A percentile compares a stretch with the other conserved stretches of the same genome.
Conservation (phyloP, 2,797 vertebrate species). For the Lutjanus campechanus region DNA sequence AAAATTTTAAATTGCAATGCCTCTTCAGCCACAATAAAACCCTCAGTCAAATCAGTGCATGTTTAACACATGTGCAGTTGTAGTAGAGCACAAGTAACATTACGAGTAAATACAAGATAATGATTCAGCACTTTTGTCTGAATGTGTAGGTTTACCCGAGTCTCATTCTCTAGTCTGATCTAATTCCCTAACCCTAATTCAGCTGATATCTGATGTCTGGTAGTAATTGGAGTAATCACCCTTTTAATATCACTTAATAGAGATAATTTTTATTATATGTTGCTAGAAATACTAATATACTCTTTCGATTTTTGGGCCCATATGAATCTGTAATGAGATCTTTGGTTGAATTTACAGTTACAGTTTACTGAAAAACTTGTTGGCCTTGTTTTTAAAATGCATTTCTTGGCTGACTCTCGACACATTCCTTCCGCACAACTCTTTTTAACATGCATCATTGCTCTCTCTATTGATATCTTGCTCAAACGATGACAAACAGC, state of each 20-base stretch:
- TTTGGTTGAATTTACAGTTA: neutral
- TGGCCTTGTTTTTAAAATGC: neutral
- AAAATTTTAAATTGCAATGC: neutral
- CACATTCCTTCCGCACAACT: neutral
- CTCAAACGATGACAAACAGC: conserved; percentile 54
- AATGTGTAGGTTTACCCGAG: neutral
- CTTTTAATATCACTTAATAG: neutral
- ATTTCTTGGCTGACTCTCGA: neutral
- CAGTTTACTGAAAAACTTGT: neutral
- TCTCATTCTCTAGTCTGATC: neutral
- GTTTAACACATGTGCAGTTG: neutral
- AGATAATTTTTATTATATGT: neutral
- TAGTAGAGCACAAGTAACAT: neutral
- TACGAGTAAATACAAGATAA: neutral
- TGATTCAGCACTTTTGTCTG: conserved; percentile 24
- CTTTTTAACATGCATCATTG: conserved; percentile 5
- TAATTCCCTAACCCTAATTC: neutral
- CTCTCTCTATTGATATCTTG: conserved; percentile 24
- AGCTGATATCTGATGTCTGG: neutral
- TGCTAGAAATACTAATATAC: neutral
- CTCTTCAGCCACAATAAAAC: neutral
- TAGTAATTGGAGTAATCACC: neutral
- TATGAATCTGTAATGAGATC: neutral
- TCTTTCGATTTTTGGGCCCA: neutral
- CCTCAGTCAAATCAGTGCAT: neutral